Evolutionary conservation across 2,797 vertebrate genomes (phyloP).

Genomic region (Agapornis canus): DNA sequence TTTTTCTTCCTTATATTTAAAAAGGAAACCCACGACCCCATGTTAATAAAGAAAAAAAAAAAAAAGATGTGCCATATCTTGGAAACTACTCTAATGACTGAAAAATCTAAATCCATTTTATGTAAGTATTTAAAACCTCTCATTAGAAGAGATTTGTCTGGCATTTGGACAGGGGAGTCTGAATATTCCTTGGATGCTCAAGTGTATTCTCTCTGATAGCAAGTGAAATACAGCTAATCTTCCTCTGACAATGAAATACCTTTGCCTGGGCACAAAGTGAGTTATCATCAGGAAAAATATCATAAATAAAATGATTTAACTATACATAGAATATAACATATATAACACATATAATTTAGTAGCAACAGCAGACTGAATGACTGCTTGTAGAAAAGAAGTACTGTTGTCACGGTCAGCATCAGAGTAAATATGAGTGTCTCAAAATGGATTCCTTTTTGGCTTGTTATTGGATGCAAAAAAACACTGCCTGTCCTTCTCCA

Average conservation of each 20-base stretch:
- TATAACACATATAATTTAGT: not conserved
- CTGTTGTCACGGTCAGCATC: not conserved
- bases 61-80: not conserved
- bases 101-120: not conserved
- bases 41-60: not conserved
- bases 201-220: not conserved
- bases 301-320: not conserved
- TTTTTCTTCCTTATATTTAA: too few relatives aligned
- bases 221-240: not conserved
- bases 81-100: not conserved
- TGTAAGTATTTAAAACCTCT: not conserved
- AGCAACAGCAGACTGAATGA: not conserved
- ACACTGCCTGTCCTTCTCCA: not conserved
- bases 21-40: too few relatives aligned
- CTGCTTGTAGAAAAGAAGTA: not conserved
- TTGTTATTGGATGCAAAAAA: not conserved
- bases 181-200: not conserved
- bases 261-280: not conserved
- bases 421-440: not conserved
- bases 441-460: not conserved
- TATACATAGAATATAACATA: not conserved
- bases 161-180: accelerated
- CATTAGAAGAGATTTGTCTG: not conserved
- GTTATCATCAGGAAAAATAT: not conserved
- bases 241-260: not conserved